phyloP scores from a whole-genome alignment of 2,888 invertebrate genomes.

The Acanthoscelides obtectus region DNA sequence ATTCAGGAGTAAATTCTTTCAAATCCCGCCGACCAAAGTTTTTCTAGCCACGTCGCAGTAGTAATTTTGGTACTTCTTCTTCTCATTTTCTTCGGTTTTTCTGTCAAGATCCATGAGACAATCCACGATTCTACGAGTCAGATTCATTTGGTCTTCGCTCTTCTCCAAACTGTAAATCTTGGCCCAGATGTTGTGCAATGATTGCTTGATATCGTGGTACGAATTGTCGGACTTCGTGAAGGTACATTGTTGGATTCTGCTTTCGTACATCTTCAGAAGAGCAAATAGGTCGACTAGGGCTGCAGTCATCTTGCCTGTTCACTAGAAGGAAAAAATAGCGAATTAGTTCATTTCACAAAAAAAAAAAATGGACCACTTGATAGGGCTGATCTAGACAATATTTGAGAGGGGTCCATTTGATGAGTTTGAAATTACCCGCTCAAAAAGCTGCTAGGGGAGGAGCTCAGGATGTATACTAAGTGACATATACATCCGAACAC shows the following conservation, averaged over 20 bases:
- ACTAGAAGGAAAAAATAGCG: too few species aligned
- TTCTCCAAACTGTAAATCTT: slow-evolving; percentile 21
- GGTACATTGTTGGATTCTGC: slow-evolving; percentile 16
- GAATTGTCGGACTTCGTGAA: slow-evolving; percentile 25
- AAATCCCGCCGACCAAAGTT: neutral
- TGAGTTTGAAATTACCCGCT: too few species aligned
- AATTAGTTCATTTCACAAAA: too few species aligned
- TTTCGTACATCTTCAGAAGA: slow-evolving; percentile 13
- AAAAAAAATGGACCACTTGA: too few species aligned
- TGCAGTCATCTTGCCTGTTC: neutral
- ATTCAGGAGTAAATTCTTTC: too few species aligned
- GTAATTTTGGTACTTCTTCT: slow-evolving; percentile 26
- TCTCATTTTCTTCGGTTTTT: slow-evolving; percentile 25
- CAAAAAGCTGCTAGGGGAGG: too few species aligned
- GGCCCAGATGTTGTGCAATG: slow-evolving; percentile 28
- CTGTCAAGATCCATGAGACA: slow-evolving; percentile 24
- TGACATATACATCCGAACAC: too few species aligned
- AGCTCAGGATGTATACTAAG: too few species aligned
- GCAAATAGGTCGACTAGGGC: slow-evolving; percentile 4
- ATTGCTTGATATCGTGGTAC: slow-evolving; percentile 28
- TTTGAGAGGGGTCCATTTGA: too few species aligned
- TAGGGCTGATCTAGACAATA: too few species aligned
- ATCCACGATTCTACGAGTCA: slow-evolving; percentile 23
- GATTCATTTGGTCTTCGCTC: slow-evolving; percentile 20
- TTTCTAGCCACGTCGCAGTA: slow-evolving; percentile 9